These are phyloP conservation scores for Uloborus diversus DNA, from an alignment of 1,140 invertebrate genomes.

Conservation along the genomic window DNA sequence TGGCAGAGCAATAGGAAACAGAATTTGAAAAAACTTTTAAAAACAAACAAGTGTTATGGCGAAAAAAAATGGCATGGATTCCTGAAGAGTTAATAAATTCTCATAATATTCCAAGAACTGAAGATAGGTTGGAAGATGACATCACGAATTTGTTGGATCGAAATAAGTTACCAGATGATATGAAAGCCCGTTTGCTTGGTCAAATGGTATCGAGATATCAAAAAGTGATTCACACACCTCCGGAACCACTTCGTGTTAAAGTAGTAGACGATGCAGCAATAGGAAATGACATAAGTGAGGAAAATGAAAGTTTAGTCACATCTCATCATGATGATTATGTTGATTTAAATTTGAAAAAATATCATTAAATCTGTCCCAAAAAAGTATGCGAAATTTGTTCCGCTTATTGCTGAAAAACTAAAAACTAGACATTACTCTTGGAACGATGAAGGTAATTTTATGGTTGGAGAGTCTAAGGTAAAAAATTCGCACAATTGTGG, in stretches of 20 bases:
- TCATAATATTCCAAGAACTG: neutral
- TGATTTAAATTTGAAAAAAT: too few relatives aligned
- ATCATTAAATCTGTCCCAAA: too few relatives aligned
- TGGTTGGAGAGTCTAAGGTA: neutral
- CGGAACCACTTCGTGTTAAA: neutral
- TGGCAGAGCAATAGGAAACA: slow-evolving; percentile 3
- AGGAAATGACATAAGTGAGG: too few relatives aligned
- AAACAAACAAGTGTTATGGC: neutral
- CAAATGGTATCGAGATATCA: slow-evolving; percentile 4
- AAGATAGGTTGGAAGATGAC: neutral
- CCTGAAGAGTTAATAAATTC: neutral
- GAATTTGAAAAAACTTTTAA: slow-evolving; percentile 1
- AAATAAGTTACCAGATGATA: neutral
- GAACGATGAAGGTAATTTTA: neutral
- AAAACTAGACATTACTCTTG: neutral
- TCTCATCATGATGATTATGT: too few relatives aligned
- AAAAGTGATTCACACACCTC: neutral
- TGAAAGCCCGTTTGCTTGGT: slow-evolving; percentile 19
- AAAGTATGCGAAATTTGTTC: slow-evolving; percentile 9
- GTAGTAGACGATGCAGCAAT: neutral
- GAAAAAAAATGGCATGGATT: neutral
- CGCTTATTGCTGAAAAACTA: slow-evolving; percentile 27
- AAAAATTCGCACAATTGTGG: neutral
- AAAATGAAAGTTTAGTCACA: too few relatives aligned
- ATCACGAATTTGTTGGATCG: neutral